phyloP scores from a whole-genome alignment of 1,140 invertebrate genomes.

The Phymastichus coffea region DNA sequence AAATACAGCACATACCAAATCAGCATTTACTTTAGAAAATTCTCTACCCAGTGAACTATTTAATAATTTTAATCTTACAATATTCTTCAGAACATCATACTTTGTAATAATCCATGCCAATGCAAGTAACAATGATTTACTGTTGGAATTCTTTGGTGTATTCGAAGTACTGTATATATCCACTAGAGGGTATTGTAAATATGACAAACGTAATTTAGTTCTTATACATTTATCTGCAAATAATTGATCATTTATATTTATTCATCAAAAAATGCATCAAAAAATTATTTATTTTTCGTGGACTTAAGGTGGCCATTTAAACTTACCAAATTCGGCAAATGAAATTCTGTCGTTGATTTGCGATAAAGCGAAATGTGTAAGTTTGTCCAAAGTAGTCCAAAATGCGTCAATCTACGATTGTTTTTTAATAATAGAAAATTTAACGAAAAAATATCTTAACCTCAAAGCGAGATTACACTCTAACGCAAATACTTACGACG shows the following conservation, averaged over 20 bases:
- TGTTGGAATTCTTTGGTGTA: conserved; percentile 15
- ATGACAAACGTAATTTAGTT: conserved; percentile 42
- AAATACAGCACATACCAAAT: too few relatives aligned
- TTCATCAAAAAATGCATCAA: neutral
- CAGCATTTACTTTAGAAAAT: conserved; percentile 14
- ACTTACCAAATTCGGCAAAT: conserved; percentile 39
- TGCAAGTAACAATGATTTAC: conserved; percentile 38
- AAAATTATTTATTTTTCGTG: too few relatives aligned
- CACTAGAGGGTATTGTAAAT: conserved; percentile 39
- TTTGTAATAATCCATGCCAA: conserved; percentile 42
- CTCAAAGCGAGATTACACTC: neutral
- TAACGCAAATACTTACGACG: conserved; percentile 32
- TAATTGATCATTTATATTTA: neutral
- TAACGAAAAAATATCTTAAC: too few relatives aligned
- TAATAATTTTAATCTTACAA: conserved; percentile 31
- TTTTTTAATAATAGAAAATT: neutral
- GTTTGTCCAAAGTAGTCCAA: conserved; percentile 31
- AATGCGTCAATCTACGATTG: conserved; percentile 8
- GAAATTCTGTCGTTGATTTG: conserved; percentile 29
- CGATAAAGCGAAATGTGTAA: conserved; percentile 33
- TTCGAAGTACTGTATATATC: conserved; percentile 38
- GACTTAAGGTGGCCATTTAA: neutral
- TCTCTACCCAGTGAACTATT: conserved; percentile 34
- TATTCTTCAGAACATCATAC: conserved; percentile 32
- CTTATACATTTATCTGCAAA: conserved; percentile 37